Evolutionary conservation across 2,888 invertebrate genomes (phyloP).

Genomic region (Lithophane leautieri): DNA sequence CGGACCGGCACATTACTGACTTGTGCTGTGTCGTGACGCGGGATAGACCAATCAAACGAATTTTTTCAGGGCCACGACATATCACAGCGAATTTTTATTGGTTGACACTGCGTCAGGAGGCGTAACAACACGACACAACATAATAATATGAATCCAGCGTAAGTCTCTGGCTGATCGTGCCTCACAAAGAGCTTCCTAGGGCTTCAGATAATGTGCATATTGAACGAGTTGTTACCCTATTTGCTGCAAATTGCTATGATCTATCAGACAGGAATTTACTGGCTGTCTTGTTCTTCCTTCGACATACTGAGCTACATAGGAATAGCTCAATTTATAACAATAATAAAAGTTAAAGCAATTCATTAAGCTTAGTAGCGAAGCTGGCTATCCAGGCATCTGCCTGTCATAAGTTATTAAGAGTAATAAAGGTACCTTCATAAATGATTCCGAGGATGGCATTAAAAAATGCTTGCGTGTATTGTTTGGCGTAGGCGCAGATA

Average conservation of each 20-base stretch:
- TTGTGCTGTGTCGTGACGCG: not conserved
- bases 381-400: not conserved
- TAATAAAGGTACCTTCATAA: constrained; percentile 38
- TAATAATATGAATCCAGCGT: no score
- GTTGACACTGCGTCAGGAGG: no score
- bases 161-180: not conserved
- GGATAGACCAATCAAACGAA: not conserved
- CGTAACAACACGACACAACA: no score
- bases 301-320: not conserved
- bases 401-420: no score
- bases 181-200: not conserved
- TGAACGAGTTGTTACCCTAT: not conserved
- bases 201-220: not conserved
- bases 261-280: not conserved
- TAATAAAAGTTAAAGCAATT: not conserved
- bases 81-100: no score
- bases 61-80: no score
- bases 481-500: constrained; percentile 53
- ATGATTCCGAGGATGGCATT: not conserved
- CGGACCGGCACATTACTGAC: not conserved
- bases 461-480: constrained; percentile 51
- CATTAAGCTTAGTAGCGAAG: not conserved
- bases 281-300: not conserved
- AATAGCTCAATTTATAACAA: no score
- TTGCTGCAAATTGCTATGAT: not conserved